These are phyloP conservation scores for Clarias platycephalus DNA, from an alignment of 2,797 vertebrate species.

Conservation along the genomic window DNA sequence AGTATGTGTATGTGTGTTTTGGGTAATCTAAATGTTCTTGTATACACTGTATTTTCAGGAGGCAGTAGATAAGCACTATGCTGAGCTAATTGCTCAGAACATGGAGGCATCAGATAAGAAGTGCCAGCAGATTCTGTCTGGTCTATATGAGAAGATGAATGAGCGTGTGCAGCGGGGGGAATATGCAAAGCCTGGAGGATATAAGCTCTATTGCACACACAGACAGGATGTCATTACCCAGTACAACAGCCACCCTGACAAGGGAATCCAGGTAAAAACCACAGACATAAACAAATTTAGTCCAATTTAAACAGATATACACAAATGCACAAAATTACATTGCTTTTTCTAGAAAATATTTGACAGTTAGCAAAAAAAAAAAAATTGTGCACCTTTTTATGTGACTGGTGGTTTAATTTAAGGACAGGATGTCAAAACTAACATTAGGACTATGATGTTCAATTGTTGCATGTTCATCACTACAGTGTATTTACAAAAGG, in stretches of 20 bases:
- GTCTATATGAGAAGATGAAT: conserved; percentile 45
- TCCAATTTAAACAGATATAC: no score
- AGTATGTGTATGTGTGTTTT: no score
- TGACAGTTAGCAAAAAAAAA: no score
- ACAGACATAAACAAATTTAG: no score
- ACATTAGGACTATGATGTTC: neutral
- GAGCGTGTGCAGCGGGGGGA: conserved; percentile 37
- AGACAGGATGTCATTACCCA: conserved; percentile 40
- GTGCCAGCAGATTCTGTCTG: conserved; percentile 52
- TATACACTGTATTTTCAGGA: conserved; percentile 43
- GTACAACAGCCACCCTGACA: conserved; percentile 47
- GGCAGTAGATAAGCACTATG: conserved; percentile 40
- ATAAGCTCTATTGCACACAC: conserved; percentile 52
- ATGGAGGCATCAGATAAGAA: conserved; percentile 38
- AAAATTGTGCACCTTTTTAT: neutral
- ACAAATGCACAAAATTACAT: no score
- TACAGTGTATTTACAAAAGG: no score
- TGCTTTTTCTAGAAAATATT: no score
- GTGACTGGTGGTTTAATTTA: neutral
- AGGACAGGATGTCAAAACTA: neutral
- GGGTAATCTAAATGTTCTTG: no score
- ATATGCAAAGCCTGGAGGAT: conserved; percentile 58
- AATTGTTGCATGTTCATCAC: neutral
- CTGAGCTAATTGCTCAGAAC: conserved; percentile 44
- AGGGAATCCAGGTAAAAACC: conserved; percentile 55